Percentiles rank a stretch among this genome's conserved stretches.
Conservation (phyloP, 2,888 invertebrate species). For the Zootermopsis nevadensis region DNA sequence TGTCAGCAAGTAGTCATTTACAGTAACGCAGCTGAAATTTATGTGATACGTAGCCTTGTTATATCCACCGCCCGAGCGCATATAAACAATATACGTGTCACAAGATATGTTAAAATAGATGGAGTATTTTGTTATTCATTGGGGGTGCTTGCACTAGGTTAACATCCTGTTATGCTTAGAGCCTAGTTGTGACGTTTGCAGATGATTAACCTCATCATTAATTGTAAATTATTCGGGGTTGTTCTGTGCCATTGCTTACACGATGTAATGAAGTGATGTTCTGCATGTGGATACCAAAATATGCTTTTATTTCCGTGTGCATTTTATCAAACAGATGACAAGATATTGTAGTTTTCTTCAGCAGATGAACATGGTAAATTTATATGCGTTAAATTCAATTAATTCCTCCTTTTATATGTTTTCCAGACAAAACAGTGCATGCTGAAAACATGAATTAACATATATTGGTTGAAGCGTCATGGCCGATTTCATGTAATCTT, state of each 20-base stretch:
- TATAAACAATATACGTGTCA: not conserved
- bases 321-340: not conserved
- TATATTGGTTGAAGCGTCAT: too few relatives aligned
- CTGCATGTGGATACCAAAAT: not conserved
- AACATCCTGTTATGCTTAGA: not conserved
- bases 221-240: slow-evolving; percentile 6
- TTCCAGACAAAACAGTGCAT: too few relatives aligned
- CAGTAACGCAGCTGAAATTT: slow-evolving; percentile 7
- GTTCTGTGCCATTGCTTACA: not conserved
- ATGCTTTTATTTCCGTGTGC: too few relatives aligned
- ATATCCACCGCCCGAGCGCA: not conserved
- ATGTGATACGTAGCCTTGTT: not conserved
- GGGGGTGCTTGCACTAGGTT: not conserved
- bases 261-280: not conserved
- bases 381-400: too few relatives aligned
- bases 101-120: slow-evolving; percentile 9
- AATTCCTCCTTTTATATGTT: too few relatives aligned
- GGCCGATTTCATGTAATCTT: too few relatives aligned
- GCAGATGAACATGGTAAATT: not conserved
- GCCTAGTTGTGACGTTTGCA: not conserved
- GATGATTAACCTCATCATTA: not conserved
- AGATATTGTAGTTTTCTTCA: not conserved
- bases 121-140: slow-evolving; percentile 2
- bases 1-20: slow-evolving; percentile 18
- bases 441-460: too few relatives aligned